Conservation (phyloP, 2,113 vertebrate species). For the Vicugna pacos region DNA sequence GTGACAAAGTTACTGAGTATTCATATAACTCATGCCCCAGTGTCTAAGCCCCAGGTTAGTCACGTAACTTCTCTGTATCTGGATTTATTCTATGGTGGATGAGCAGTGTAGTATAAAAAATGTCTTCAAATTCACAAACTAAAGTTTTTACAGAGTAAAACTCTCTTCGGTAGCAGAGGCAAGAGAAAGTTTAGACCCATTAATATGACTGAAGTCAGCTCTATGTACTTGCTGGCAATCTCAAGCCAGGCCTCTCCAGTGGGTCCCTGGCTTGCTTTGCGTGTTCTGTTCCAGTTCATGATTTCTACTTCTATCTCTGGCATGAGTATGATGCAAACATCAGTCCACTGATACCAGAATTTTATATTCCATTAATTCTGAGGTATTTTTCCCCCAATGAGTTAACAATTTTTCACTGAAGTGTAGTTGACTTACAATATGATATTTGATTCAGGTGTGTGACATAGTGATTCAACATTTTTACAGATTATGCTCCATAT, state of each 20-base stretch:
- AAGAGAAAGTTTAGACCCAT: not conserved
- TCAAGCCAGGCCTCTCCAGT: not conserved
- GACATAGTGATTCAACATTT: not conserved
- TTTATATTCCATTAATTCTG: not conserved
- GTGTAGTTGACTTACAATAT: not conserved
- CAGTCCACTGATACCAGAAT: not conserved
- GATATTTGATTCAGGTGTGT: not conserved
- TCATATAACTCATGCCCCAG: not conserved
- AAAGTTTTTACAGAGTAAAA: not conserved
- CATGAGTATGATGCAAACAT: not conserved
- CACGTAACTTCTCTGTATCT: not conserved
- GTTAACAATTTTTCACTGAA: constrained; percentile 12
- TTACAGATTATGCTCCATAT: not conserved
- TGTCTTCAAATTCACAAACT: constrained; percentile 4
- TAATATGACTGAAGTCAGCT: not conserved
- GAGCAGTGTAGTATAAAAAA: not conserved
- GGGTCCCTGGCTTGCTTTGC: not conserved
- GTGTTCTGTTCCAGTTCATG: not conserved
- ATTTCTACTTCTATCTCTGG: not conserved
- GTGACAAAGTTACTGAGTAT: not conserved
- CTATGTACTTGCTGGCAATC: not conserved
- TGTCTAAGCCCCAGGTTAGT: not conserved
- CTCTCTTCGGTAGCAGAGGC: not conserved
- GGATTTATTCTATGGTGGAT: not conserved
- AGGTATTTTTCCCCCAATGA: not conserved